These are phyloP conservation scores for Actinernus sp. DNA, from an alignment of 92 coral and sea anemone genomes.

Conservation along the genomic window DNA sequence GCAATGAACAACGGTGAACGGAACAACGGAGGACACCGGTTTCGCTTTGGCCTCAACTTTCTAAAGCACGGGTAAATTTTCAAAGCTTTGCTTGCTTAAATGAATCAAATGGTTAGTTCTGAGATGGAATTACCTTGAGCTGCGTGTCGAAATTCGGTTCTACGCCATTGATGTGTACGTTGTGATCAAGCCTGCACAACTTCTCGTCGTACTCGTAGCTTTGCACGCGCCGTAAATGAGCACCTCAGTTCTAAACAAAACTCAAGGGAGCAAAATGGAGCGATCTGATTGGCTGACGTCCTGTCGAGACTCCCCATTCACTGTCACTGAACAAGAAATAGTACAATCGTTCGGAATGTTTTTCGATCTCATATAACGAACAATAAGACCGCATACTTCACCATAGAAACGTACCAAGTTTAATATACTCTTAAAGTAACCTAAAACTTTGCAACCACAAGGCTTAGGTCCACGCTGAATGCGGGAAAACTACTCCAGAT, in stretches of 20 bases:
- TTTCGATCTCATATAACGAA: conserved; percentile 17
- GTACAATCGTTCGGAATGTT: conserved; percentile 42
- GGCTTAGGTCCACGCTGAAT: too few relatives aligned
- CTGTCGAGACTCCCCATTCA: conserved; percentile 74
- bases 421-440: too few relatives aligned
- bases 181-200: conserved; percentile 41
- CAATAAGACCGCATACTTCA: conserved; percentile 19
- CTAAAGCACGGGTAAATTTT: too few relatives aligned
- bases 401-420: conserved; percentile 45
- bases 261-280: conserved; percentile 66
- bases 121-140: conserved; percentile 24
- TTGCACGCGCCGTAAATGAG: conserved; percentile 92
- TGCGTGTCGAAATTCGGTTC: conserved; percentile 1
- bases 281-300: conserved; percentile 75
- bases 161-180: conserved; percentile 33
- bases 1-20: too few relatives aligned
- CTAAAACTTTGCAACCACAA: too few relatives aligned
- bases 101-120: neutral
- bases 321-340: conserved; percentile 26
- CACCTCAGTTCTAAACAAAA: conserved; percentile 76
- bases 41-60: too few relatives aligned
- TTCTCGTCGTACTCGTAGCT: conserved; percentile 47
- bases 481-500: too few relatives aligned
- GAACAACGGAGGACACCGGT: too few relatives aligned
- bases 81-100: conserved; percentile 11